A percentile compares a stretch with the other conserved stretches of the same genome.
phyloP scores from a whole-genome alignment of 2,797 vertebrate species.

The Neomorphus geoffroyi region DNA sequence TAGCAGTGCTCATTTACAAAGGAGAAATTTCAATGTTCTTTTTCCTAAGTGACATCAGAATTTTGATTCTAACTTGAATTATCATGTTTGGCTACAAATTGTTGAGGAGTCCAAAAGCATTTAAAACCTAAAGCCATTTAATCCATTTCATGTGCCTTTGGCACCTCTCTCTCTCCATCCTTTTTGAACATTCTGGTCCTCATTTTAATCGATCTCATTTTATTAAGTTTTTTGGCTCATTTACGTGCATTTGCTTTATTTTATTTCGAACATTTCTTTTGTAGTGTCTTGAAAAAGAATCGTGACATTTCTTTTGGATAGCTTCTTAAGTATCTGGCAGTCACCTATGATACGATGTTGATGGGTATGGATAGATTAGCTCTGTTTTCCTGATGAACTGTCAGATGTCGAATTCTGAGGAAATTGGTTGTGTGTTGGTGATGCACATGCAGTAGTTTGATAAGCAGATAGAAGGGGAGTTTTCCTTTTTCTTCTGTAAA shows the following conservation, averaged over 20 bases:
- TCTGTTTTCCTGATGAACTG: conserved; percentile 59
- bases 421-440: conserved; percentile 37
- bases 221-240: conserved; percentile 72
- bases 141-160: conserved; percentile 64
- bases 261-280: conserved; percentile 64
- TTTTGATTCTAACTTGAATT: conserved; percentile 47
- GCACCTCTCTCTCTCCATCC: conserved; percentile 56
- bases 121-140: conserved; percentile 52
- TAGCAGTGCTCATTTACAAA: neutral
- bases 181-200: conserved; percentile 65
- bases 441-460: conserved; percentile 65
- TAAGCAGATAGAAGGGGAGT: conserved; percentile 47
- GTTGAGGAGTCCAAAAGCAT: conserved; percentile 58
- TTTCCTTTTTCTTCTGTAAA: conserved; percentile 42
- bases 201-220: conserved; percentile 72
- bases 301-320: conserved; percentile 64
- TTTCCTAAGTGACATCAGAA: conserved; percentile 48
- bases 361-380: conserved; percentile 55
- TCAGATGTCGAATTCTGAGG: conserved; percentile 62
- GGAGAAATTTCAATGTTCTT: conserved; percentile 8
- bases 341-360: conserved; percentile 54
- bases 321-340: conserved; percentile 63
- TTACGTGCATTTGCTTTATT: conserved; percentile 63
- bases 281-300: conserved; percentile 62
- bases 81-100: conserved; percentile 56